Base-by-base conservation (phyloP, 53 echinoderm and acorn worm species). In the Mesocentrotus franciscanus region DNA sequence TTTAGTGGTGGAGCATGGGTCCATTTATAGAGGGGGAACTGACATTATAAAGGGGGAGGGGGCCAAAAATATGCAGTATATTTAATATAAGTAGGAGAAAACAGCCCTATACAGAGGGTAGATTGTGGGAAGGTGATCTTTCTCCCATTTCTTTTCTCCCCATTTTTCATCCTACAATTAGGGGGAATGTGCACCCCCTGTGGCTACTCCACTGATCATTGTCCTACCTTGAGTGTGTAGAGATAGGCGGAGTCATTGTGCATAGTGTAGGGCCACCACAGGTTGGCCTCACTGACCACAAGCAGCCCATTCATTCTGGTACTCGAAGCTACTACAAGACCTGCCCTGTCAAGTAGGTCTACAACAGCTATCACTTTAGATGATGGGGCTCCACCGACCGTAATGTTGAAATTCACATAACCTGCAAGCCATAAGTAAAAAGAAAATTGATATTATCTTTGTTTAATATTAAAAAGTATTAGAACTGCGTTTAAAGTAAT, bases 191-290 rank as follows among this genome's bases (percentile, higher is more conserved):
- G n/a, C 83, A 39, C 49, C 11, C 76, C 10, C 49, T 36, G 84
- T 84, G 26, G 26, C 84, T 34, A 36, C 36, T 24, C 30, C 76
- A 32, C 9, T 32, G 76, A 76, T 30, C 30, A 76, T 76, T 30
- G 0, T 5, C 79, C 24, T 93, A 98, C 98, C 97, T 96, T 95
- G 1, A 98, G 70, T 32, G 98, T 98, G 95, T 98, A 98, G 9
- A 96, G 96, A 79, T 98, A 98, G 18, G 95, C 99, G 61, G 99
- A 94, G 61, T 96, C 90, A 33, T 98, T 70, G 59, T 94, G 96
- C 99, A 98, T 98, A 24, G 98, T 98, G 92, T 98, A 98, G 1
- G 99, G 99, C 99, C 99, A 98, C 99, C 99, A 98, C 32, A 98
- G 72, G 8, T 98, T 95, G 30, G 96, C 97, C 74, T 97, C 95